These are phyloP conservation scores for Apis dorsata DNA, from an alignment of 1,140 invertebrate genomes.

Conservation along the genomic window DNA sequence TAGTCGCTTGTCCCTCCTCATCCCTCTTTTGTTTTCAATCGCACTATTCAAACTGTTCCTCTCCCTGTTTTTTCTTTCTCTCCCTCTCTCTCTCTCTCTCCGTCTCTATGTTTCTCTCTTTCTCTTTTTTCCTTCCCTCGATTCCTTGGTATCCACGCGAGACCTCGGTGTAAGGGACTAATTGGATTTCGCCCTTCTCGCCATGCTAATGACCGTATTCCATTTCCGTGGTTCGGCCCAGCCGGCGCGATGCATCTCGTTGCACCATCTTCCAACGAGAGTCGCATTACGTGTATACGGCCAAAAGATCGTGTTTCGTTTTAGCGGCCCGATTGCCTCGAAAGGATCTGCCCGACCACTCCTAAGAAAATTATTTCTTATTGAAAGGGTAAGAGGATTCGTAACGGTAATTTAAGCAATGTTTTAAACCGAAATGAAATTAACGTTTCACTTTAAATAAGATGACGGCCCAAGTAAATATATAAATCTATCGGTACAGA, in stretches of 20 bases:
- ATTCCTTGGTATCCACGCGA: conserved; percentile 50
- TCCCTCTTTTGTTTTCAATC: conserved; percentile 30
- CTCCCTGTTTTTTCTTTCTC: neutral
- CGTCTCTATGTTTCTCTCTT: neutral
- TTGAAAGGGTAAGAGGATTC: neutral
- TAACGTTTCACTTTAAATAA: no score
- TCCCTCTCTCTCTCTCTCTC: neutral
- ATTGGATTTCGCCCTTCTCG: conserved; percentile 62
- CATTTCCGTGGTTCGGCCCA: conserved; percentile 62
- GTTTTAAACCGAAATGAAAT: neutral
- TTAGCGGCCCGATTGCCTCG: conserved; percentile 20
- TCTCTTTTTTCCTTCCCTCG: conserved; percentile 19
- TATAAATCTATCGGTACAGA: no score
- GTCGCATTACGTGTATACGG: conserved; percentile 51
- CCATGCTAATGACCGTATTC: conserved; percentile 65
- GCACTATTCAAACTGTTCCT: conserved; percentile 1
- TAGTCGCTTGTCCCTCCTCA: neutral
- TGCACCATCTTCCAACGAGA: conserved; percentile 62
- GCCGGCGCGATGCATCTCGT: conserved; percentile 58
- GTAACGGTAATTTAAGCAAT: conserved; percentile 18
- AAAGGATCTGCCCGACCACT: neutral
- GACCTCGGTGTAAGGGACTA: conserved; percentile 62
- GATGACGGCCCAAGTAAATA: no score
- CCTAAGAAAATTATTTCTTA: neutral
- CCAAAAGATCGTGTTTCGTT: conserved; percentile 55